These are phyloP conservation scores for Halictus quadricinctus DNA, from an alignment of 2,888 invertebrate species.

Conservation along the genomic window DNA sequence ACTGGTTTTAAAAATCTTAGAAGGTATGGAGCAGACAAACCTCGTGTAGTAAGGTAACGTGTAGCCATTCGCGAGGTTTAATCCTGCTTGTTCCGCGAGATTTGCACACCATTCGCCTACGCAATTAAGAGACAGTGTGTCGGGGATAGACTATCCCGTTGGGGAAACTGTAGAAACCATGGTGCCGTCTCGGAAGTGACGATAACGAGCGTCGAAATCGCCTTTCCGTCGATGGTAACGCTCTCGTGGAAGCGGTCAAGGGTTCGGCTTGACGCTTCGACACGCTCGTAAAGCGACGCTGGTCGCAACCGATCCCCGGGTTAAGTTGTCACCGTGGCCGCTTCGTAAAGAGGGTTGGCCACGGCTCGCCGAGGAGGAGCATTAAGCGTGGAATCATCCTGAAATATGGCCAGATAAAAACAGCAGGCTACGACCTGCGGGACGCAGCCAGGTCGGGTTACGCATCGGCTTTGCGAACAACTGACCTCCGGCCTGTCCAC, in stretches of 20 bases:
- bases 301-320: conserved; percentile 63
- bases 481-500: conserved; percentile 73
- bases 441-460: conserved; percentile 80
- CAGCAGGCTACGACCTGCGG: conserved; percentile 80
- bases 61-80: not conserved
- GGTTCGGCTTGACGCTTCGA: conserved; percentile 53
- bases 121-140: not conserved
- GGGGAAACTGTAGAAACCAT: not conserved
- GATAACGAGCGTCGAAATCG: conserved; percentile 10
- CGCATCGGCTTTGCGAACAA: conserved; percentile 79
- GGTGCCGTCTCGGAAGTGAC: not conserved
- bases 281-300: conserved; percentile 65
- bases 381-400: conserved; percentile 80
- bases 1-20: not conserved
- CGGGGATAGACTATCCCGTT: not conserved
- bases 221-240: conserved; percentile 13
- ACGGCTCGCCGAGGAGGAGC: conserved; percentile 53
- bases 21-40: not conserved
- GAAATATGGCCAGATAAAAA: conserved; percentile 81
- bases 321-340: conserved; percentile 77
- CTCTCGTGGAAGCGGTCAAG: conserved; percentile 14
- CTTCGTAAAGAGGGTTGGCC: conserved; percentile 59
- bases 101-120: not conserved
- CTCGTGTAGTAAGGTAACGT: not conserved
- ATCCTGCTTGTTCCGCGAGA: not conserved